These are phyloP conservation scores for Dendroctonus valens DNA, from an alignment of 1,140 invertebrate genomes.

Conservation along the genomic window DNA sequence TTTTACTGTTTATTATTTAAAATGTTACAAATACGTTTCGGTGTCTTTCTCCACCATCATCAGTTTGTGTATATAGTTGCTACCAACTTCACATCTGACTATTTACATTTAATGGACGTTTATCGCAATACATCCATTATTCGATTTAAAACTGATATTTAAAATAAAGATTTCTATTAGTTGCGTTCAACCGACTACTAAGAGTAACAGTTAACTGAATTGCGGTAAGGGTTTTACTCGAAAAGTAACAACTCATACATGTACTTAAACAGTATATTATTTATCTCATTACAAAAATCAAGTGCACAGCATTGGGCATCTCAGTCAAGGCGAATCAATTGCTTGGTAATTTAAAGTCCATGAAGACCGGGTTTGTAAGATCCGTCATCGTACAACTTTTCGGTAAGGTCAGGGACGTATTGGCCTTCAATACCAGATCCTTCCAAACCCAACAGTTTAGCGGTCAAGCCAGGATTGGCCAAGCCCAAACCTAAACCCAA, in stretches of 20 bases:
- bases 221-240: too few relatives aligned
- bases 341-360: not conserved
- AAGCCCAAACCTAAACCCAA: constrained; percentile 21
- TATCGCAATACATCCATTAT: too few relatives aligned
- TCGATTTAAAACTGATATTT: too few relatives aligned
- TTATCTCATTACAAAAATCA: constrained; percentile 1
- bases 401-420: constrained; percentile 39
- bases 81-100: too few relatives aligned
- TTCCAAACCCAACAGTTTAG: constrained; percentile 30
- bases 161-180: too few relatives aligned
- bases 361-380: constrained; percentile 38
- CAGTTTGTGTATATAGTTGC: too few relatives aligned
- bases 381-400: constrained; percentile 43
- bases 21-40: too few relatives aligned
- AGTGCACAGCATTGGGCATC: constrained; percentile 12
- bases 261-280: constrained; percentile 7
- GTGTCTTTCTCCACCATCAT: too few relatives aligned
- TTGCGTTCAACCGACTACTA: too few relatives aligned
- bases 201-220: too few relatives aligned
- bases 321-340: constrained; percentile 5
- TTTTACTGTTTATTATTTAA: too few relatives aligned
- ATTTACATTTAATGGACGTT: too few relatives aligned
- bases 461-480: constrained; percentile 25
- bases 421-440: constrained; percentile 42
- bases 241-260: not conserved